A percentile compares a stretch with the other conserved stretches of the same genome.
phyloP scores from a whole-genome alignment of 2,113 vertebrate species.

The Apus apus region DNA sequence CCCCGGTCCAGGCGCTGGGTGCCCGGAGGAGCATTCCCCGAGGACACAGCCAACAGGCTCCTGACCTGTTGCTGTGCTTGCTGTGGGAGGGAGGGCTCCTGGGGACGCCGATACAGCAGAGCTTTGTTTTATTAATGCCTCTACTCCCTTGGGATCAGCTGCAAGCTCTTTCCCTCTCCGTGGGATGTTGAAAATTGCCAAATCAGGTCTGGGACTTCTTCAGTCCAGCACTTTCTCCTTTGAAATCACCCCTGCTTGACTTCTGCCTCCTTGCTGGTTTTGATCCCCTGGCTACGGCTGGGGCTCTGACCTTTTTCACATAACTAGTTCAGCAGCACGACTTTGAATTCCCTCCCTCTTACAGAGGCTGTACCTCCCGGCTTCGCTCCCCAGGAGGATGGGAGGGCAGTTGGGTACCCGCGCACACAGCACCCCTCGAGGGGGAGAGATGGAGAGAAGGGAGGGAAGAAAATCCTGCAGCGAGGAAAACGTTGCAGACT shows the following conservation, averaged over 20 bases:
- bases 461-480: background rate
- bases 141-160: background rate
- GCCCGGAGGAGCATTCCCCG: background rate
- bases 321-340: background rate
- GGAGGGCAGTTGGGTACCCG: background rate
- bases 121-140: background rate
- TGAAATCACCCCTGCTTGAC: background rate
- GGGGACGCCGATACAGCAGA: background rate
- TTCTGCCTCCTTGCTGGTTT: background rate
- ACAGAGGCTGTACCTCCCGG: background rate
- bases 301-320: constrained; percentile 17
- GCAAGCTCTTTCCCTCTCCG: background rate
- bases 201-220: background rate
- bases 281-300: background rate
- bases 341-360: background rate
- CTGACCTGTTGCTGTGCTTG: constrained; percentile 44
- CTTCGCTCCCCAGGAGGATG: background rate
- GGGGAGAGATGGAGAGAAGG: background rate
- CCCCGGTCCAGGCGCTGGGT: background rate
- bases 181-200: background rate
- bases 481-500: background rate
- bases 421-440: rapidly evolving
- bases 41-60: background rate
- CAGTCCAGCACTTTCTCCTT: background rate
- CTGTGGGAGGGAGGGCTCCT: background rate